phyloP scores from a whole-genome alignment of 2,113 vertebrate species.

The zebrafish (Danio rerio) region GRCz12tu NC_133196.1:45220001-45220500 shows the following conservation, averaged over 20 bases:
- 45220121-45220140: constrained; percentile 35
- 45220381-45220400: constrained; percentile 61
- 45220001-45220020: constrained; percentile 59
- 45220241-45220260: constrained; percentile 46
- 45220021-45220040: constrained; percentile 50
- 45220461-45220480: constrained; percentile 41
- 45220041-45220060: constrained; percentile 33
- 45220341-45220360: constrained; percentile 47
- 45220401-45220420: constrained; percentile 52
- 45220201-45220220: constrained; percentile 12
- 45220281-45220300: constrained; percentile 58
- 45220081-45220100: constrained; percentile 47
- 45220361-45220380: constrained; percentile 55
- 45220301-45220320: constrained; percentile 57
- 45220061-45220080: constrained; percentile 38
- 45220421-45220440: constrained; percentile 54
- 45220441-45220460: constrained; percentile 51
- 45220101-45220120: constrained; percentile 40
- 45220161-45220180: constrained; percentile 16
- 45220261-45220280: constrained; percentile 45
- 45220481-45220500: constrained; percentile 29
- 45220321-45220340: constrained; percentile 49
- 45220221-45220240: constrained; percentile 50
- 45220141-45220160: background rate
- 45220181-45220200: constrained; percentile 20